Base-by-base conservation (phyloP, 2,797 vertebrate genomes). In the Poecilia velifera region DNA sequence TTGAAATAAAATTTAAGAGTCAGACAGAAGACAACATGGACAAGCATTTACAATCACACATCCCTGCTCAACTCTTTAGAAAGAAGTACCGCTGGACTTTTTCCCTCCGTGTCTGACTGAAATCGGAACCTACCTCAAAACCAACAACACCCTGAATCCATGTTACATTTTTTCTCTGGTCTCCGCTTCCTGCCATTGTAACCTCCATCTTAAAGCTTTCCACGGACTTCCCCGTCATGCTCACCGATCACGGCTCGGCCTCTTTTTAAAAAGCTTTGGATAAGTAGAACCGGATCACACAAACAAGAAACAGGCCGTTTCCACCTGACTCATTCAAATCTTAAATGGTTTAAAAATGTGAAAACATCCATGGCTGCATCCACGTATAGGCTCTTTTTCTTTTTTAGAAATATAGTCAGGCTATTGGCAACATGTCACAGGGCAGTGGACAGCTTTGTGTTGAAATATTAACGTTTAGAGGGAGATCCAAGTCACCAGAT, bases 401-500 rank as follows among this genome's bases (percentile, higher is more conserved):
- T 31, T 72, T 79, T 68, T 66, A 47, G 66, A 80, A 77, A 43
- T 73, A 45, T 10, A 18, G 8, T 87, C 75, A 39, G 76, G 77
- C 20, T 28, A 71, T 74, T 74, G 82, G 78, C 76, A 83, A 14
- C 82, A 66, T 8, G 39, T 86, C 12, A 45, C 72, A 81, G 86
- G 95, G 95, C 94, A 95, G 95, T 95, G 93, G 71, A 85, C 57
- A 84, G 94, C 95, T 94, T 91, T 73, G 41, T 77, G 51, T 55
- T 72, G 12, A 72, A 62, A 73, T 64, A 12, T 51, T 14, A 68
- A 49, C 2, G 57, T 73, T 76, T 46, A 59, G 31, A 66, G 28
- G 46, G 45, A 72, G 20, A 62, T 53, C 41, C 3, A 55, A 46
- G 62, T 73, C 76, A 76, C 31, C 5, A 0, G 31, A 2, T 72